These are phyloP conservation scores for Synanceia verrucosa DNA, from an alignment of 2,797 vertebrate species.

Conservation along the genomic window DNA sequence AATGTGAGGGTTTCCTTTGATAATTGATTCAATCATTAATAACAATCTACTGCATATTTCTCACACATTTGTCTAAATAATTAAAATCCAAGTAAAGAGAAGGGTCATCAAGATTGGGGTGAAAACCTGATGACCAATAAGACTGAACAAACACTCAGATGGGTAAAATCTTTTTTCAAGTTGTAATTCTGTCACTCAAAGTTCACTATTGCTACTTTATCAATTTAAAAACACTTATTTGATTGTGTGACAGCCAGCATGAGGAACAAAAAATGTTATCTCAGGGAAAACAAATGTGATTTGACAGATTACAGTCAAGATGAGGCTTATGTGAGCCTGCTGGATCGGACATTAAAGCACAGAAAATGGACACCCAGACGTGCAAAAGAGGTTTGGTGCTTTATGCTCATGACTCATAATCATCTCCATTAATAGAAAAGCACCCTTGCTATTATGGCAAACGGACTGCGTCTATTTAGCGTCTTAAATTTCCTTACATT, in stretches of 20 bases:
- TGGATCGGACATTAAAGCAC: slow-evolving; percentile 18
- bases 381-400: slow-evolving; percentile 19
- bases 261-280: neutral
- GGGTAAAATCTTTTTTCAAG: neutral
- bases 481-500: slow-evolving; percentile 14
- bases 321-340: neutral
- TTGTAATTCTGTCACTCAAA: neutral
- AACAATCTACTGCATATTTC: neutral
- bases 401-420: slow-evolving; percentile 29
- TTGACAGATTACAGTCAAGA: neutral
- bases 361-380: slow-evolving; percentile 12
- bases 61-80: neutral
- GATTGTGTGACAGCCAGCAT: neutral
- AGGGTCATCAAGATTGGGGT: neutral
- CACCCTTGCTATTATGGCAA: slow-evolving; percentile 28
- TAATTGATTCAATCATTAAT: neutral
- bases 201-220: neutral
- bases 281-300: neutral
- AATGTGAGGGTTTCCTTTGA: neutral
- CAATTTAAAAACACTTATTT: neutral
- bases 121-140: neutral
- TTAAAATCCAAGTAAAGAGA: neutral
- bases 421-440: slow-evolving; percentile 13
- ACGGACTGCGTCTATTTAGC: slow-evolving; percentile 29
- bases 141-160: neutral